phyloP scores from a whole-genome alignment of 2,888 invertebrate species.

The Troides oblongomaculatus region DNA sequence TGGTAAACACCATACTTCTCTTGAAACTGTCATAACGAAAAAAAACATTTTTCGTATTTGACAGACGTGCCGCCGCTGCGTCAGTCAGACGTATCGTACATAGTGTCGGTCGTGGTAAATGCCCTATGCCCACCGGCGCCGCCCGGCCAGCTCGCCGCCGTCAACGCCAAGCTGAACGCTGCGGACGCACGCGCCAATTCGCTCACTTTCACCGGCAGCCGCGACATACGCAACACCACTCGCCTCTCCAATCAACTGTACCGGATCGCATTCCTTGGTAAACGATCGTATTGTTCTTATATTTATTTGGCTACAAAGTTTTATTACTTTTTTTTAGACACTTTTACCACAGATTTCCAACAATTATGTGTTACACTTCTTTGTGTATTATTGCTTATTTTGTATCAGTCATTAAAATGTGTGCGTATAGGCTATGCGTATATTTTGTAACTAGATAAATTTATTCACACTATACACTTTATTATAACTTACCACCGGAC shows the following conservation, averaged over 20 bases:
- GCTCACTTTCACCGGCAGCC: constrained; percentile 88
- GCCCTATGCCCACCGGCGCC: constrained; percentile 84
- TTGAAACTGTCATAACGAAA: too few species aligned
- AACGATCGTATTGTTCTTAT: neutral
- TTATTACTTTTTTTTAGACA: too few species aligned
- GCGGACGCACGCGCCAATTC: constrained; percentile 89
- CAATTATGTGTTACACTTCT: too few species aligned
- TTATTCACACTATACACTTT: neutral
- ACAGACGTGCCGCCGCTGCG: constrained; percentile 93
- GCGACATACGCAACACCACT: constrained; percentile 89
- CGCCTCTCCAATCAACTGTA: constrained; percentile 89
- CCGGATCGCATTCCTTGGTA: constrained; percentile 89
- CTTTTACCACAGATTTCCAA: too few species aligned
- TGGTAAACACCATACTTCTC: too few species aligned
- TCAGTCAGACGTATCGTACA: constrained; percentile 93
- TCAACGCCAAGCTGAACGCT: constrained; percentile 85
- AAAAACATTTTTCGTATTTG: neutral
- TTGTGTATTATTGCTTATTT: too few species aligned
- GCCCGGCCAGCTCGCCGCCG: constrained; percentile 85
- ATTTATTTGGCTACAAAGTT: neutral
- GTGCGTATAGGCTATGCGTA: neutral
- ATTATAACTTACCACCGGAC: neutral
- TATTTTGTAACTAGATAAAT: neutral
- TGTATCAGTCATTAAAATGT: too few species aligned
- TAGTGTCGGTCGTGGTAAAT: constrained; percentile 92